These are phyloP conservation scores for Planococcus citri DNA, from an alignment of 1,140 invertebrate genomes.

Conservation along the genomic window DNA sequence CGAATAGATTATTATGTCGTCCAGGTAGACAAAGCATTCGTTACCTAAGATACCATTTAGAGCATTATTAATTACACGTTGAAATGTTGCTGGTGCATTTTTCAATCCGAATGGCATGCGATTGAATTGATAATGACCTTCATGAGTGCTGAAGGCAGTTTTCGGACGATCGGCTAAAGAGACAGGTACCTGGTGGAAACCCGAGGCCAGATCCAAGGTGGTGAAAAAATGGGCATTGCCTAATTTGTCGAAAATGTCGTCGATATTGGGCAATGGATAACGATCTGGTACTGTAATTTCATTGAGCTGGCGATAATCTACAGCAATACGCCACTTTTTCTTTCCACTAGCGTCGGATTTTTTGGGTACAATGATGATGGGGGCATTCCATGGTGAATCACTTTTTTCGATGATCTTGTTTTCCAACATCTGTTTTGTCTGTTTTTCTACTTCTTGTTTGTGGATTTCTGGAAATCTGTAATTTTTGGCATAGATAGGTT, in stretches of 20 bases:
- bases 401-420: constrained; percentile 23
- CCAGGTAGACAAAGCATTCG: constrained; percentile 21
- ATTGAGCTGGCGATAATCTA: constrained; percentile 31
- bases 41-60: neutral
- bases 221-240: constrained; percentile 33
- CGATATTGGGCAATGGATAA: constrained; percentile 39
- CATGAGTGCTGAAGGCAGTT: constrained; percentile 36
- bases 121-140: constrained; percentile 33
- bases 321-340: constrained; percentile 26
- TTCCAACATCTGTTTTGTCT: constrained; percentile 28
- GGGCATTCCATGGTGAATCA: constrained; percentile 23
- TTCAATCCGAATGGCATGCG: constrained; percentile 36
- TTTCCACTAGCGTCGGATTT: constrained; percentile 28
- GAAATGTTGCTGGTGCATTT: constrained; percentile 36
- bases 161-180: constrained; percentile 32
- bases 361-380: constrained; percentile 27
- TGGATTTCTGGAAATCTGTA: constrained; percentile 33
- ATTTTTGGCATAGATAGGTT: constrained; percentile 28
- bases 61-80: constrained; percentile 28
- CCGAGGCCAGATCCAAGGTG: constrained; percentile 37
- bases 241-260: constrained; percentile 35
- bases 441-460: constrained; percentile 32
- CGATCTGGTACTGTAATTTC: constrained; percentile 29
- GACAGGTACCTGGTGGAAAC: constrained; percentile 40
- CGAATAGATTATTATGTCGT: constrained; percentile 21